Evolutionary conservation across 2,888 invertebrate genomes (phyloP).

Genomic region (Eumacrocentrus americanus): DNA sequence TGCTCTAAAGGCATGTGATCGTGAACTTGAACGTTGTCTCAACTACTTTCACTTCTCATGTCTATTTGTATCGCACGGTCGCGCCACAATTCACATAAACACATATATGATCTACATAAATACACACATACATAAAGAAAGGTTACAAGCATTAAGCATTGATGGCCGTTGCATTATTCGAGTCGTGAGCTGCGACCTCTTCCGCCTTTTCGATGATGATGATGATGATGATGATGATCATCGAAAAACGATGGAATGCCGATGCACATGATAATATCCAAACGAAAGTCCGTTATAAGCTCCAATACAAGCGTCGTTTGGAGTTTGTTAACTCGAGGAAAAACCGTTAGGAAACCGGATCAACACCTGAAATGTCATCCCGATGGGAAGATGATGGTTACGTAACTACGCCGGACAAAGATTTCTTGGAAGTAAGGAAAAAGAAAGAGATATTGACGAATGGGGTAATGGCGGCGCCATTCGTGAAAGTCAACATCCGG

Average conservation of each 20-base stretch:
- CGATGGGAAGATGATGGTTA: not conserved
- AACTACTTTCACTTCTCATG: slow-evolving; percentile 56
- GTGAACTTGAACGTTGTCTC: slow-evolving; percentile 51
- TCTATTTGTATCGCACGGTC: not conserved
- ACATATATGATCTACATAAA: too few species aligned
- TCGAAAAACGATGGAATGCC: too few species aligned
- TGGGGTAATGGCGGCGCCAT: not conserved
- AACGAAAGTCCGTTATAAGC: too few species aligned
- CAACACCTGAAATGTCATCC: not conserved
- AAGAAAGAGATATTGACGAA: not conserved
- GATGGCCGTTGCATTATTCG: too few species aligned
- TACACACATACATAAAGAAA: too few species aligned
- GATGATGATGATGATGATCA: too few species aligned
- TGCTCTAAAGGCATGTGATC: slow-evolving; percentile 46
- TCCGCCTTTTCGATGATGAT: too few species aligned
- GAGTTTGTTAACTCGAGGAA: too few species aligned
- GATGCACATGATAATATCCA: too few species aligned
- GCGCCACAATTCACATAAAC: not conserved
- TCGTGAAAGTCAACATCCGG: slow-evolving; percentile 25
- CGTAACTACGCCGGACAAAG: not conserved
- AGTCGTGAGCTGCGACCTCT: too few species aligned
- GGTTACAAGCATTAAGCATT: too few species aligned
- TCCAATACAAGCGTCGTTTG: too few species aligned
- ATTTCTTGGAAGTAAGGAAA: not conserved
- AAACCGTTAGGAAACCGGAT: not conserved